Conservation (phyloP, 2,888 invertebrate genomes). For the Portevinia maculata region DNA sequence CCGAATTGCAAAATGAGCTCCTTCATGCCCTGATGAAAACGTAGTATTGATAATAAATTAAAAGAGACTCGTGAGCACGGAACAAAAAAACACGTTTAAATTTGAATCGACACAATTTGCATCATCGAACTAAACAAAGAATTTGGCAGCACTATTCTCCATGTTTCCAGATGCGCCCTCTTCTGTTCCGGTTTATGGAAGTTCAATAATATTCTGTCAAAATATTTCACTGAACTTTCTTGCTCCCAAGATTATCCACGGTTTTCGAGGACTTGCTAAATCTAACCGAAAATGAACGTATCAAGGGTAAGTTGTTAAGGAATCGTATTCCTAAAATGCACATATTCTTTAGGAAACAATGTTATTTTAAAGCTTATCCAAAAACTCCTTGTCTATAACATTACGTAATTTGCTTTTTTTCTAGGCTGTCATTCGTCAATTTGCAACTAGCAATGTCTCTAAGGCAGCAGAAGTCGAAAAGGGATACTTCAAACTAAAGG, state of each 20-base stretch:
- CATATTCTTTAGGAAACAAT: background rate
- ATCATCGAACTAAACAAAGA: background rate
- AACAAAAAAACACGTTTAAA: no score
- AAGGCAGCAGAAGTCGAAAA: constrained; percentile 78
- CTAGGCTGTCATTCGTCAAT: constrained; percentile 81
- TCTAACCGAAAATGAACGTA: constrained; percentile 78
- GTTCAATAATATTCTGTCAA: constrained; percentile 51
- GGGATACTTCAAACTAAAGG: constrained; percentile 77
- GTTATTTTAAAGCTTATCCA: background rate
- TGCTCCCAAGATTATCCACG: constrained; percentile 35
- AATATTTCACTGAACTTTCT: constrained; percentile 18
- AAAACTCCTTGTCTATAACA: constrained; percentile 7
- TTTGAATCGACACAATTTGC: no score
- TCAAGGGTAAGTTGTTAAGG: constrained; percentile 79
- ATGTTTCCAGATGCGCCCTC: constrained; percentile 56
- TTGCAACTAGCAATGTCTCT: constrained; percentile 77
- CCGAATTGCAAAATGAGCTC: no score
- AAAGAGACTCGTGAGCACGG: no score
- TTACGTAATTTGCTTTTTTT: constrained; percentile 78
- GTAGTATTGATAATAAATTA: no score
- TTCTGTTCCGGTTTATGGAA: constrained; percentile 9
- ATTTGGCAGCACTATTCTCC: constrained; percentile 63
- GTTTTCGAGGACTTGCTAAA: constrained; percentile 68
- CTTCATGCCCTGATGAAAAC: no score
- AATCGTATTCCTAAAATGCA: background rate